These are phyloP conservation scores for Phaonia tiefii DNA, from an alignment of 2,888 invertebrate genomes.

Conservation along the genomic window DNA sequence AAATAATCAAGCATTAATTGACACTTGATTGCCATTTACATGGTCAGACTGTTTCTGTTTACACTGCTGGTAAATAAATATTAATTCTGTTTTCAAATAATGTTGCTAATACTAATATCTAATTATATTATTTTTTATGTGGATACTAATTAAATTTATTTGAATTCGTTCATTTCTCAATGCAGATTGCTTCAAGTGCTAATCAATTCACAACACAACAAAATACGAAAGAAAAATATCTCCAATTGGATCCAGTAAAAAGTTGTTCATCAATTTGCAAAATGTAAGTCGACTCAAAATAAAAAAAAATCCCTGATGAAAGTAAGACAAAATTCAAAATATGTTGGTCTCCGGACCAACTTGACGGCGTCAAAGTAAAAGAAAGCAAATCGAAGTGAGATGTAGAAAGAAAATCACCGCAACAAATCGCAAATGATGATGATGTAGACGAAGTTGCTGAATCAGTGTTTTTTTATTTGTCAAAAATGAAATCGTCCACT, in stretches of 20 bases:
- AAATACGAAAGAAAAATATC: slow-evolving; percentile 14
- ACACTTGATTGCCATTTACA: too few species aligned
- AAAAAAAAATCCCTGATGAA: neutral
- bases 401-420: slow-evolving; percentile 15
- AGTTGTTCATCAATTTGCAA: neutral
- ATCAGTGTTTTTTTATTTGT: neutral
- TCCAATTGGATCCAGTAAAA: slow-evolving; percentile 1
- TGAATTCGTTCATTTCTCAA: slow-evolving; percentile 7
- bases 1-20: too few species aligned
- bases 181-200: slow-evolving; percentile 47
- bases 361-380: slow-evolving; percentile 34
- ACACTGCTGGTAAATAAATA: too few species aligned
- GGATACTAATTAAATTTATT: slow-evolving; percentile 31
- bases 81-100: too few species aligned
- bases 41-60: too few species aligned
- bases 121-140: too few species aligned
- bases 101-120: too few species aligned
- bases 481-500: slow-evolving; percentile 32
- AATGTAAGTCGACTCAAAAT: slow-evolving; percentile 6
- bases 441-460: slow-evolving; percentile 2
- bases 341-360: slow-evolving; percentile 57
- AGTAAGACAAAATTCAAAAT: slow-evolving; percentile 33
- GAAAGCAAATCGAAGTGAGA: slow-evolving; percentile 10
- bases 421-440: slow-evolving; percentile 22
- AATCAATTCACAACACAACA: slow-evolving; percentile 39